A percentile compares a stretch with the other conserved stretches of the same genome.
These are phyloP conservation scores for Drosophila watanabei DNA, from an alignment of 1,140 invertebrate genomes.

Conservation along the genomic window DNA sequence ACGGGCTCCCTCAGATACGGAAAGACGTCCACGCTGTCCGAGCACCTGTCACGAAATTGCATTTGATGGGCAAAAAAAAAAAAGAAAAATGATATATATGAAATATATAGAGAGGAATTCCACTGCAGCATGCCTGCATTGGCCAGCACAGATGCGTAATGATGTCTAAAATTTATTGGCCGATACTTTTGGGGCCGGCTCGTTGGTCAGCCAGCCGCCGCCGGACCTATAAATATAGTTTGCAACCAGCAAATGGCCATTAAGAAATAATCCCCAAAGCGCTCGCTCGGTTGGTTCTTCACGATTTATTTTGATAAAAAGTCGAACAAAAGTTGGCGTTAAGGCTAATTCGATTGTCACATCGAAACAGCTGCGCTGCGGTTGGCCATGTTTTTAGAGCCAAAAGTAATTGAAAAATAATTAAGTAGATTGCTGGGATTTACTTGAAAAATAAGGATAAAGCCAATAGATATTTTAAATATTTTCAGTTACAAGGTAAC, in stretches of 20 bases:
- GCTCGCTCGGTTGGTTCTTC: slow-evolving; percentile 57
- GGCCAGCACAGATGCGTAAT: slow-evolving; percentile 58
- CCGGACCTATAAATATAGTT: slow-evolving; percentile 62
- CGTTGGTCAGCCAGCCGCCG: slow-evolving; percentile 60
- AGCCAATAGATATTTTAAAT: too few relatives aligned
- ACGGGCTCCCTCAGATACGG: slow-evolving; percentile 82
- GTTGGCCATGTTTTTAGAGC: neutral
- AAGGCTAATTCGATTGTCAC: slow-evolving; percentile 49
- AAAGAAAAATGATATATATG: neutral
- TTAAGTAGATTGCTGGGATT: neutral
- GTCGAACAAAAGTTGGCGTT: slow-evolving; percentile 81
- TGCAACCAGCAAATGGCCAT: slow-evolving; percentile 43
- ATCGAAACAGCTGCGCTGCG: slow-evolving; percentile 21
- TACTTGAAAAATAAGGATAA: neutral
- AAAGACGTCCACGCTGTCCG: slow-evolving; percentile 83
- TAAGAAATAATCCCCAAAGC: slow-evolving; percentile 56
- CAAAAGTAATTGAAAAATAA: slow-evolving; percentile 15
- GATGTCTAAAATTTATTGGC: slow-evolving; percentile 82
- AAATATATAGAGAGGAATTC: slow-evolving; percentile 21
- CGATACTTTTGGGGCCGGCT: slow-evolving; percentile 73
- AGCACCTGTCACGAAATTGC: slow-evolving; percentile 79
- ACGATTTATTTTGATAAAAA: slow-evolving; percentile 81
- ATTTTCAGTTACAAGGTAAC: neutral
- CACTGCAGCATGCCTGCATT: slow-evolving; percentile 15
- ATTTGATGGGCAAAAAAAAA: slow-evolving; percentile 40